Evolutionary conservation across 2,113 vertebrate genomes (phyloP), one percentile per base, ranked within the genome.

Genomic region (Passer montanus): DNA sequence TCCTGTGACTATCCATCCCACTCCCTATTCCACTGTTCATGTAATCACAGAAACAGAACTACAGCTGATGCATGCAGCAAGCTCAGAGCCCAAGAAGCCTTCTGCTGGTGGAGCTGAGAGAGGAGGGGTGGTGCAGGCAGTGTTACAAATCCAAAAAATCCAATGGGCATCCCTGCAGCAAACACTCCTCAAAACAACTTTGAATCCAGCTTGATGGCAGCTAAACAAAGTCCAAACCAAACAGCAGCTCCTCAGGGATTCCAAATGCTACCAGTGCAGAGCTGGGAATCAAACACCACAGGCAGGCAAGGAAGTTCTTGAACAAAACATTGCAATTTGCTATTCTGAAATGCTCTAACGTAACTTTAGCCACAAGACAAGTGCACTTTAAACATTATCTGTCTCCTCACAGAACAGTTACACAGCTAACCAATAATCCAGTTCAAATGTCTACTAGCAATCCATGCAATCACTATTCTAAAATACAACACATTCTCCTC

Each of bases 111-210:
- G 52, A 84, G 46, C 20, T 66, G 50, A 44, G 39, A 78, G 56
- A 55, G 58, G 7, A 75, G 31, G 43, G 16, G 59, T 4, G 14
- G 23, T 2, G 30, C 27, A 68, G 76, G 3, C 53, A 23, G 23
- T 13, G n/a, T n/a, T 52, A 28, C 3, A 56, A 66, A 60, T 9
- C 11, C 1, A 10, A 33, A 67, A n/a, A 21, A 8, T 11, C 28
- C 72, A 31, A 0, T 1, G 4, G 17, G 6, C 9, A 39, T 23
- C 43, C 30, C 62, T 47, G 18, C 11, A 75, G 26, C 4, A 77
- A 80, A 60, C 52, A n/a, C 15, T 52, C 39, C 27, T 55, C 30
- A 50, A n/a, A 73, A 30, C 18, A 47, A 2, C 30, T 60, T 21
- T 24, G 33, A 82, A 43, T 52, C 12, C 53, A 66, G 27, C 15